Evolutionary conservation across 1,140 invertebrate genomes (phyloP), one percentile per base, ranked within the genome.

Genomic region (Zelostemma sp.): DNA sequence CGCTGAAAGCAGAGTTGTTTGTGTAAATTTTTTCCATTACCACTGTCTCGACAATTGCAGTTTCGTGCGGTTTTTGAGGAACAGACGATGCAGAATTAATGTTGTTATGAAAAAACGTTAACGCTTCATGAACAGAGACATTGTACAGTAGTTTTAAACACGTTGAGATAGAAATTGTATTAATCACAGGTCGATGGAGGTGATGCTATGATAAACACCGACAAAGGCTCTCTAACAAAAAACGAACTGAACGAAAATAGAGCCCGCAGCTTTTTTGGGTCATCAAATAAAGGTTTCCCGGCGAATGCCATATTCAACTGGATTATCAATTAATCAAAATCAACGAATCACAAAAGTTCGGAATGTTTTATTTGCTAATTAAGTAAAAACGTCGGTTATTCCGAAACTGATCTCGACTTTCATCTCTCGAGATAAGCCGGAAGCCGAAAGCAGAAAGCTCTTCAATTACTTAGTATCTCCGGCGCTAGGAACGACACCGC

Each of bases 111-210:
- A 62, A 25, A 57, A 57, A 61, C 47, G 57, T 56, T 55, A 45
- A 60, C 46, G 41, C 38, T 56, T 19, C 25, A 50, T 43, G 54
- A 61, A 54, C 55, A 33, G n/a, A 59, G 47, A 38, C 18, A 53
- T 40, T 55, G 51, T 46, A 61, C 43, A 58, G 41, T 57, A 53
- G 48, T 46, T 51, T 49, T 55, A 50, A 58, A 63, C 57, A 56
- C 55, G 41, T 57, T 57, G 47, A 43, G 53, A 60, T 53, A 31
- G 38, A 63, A 25, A 46, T 54, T 54, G 62, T 54, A 68, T 74
- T 74, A 72, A 70, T 72, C 60, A 74, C 65, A 61, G 72, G 72
- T 74, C 68, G 72, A 50, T 48, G 61, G 59, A 31, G 47, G 31
- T 45, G 56, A 25, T 48, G 60, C 50, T 46, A 59, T 66, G 68